Evolutionary conservation across 2,113 vertebrate species (phyloP).

Genomic region (Beaufortia kweichowensis): DNA sequence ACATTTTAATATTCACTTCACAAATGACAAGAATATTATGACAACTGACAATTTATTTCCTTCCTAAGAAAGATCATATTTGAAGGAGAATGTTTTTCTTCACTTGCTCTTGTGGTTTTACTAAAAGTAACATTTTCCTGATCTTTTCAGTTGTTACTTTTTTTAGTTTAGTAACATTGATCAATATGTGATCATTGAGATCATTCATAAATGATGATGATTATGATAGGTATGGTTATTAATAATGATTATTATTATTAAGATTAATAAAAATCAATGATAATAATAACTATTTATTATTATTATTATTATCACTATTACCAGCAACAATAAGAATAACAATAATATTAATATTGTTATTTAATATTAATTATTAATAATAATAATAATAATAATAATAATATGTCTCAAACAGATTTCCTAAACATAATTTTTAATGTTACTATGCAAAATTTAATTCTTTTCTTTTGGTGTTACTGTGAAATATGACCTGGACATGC

Average conservation of each 20-base stretch:
- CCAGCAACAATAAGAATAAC: background rate
- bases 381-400: background rate
- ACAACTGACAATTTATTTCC: background rate
- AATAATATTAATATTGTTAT: too few species aligned
- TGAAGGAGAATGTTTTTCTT: too few species aligned
- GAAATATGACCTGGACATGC: background rate
- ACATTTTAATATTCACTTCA: slow-evolving; percentile 3
- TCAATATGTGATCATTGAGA: too few species aligned
- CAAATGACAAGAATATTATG: background rate
- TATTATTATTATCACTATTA: too few species aligned
- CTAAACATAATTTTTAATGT: background rate
- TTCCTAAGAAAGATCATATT: background rate
- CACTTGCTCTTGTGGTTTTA: background rate
- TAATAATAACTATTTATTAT: too few species aligned
- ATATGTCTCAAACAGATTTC: too few species aligned
- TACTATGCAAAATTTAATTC: background rate
- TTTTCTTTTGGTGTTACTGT: background rate
- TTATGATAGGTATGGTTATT: too few species aligned
- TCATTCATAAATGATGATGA: too few species aligned
- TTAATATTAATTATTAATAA: too few species aligned
- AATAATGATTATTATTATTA: too few species aligned
- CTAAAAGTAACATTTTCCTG: too few species aligned
- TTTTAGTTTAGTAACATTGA: too few species aligned
- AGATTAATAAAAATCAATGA: background rate
- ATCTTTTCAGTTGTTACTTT: background rate